A percentile compares a stretch with the other conserved stretches of the same genome.
phyloP scores from a whole-genome alignment of 2,888 invertebrate genomes.

The Apotomis capreana region DNA sequence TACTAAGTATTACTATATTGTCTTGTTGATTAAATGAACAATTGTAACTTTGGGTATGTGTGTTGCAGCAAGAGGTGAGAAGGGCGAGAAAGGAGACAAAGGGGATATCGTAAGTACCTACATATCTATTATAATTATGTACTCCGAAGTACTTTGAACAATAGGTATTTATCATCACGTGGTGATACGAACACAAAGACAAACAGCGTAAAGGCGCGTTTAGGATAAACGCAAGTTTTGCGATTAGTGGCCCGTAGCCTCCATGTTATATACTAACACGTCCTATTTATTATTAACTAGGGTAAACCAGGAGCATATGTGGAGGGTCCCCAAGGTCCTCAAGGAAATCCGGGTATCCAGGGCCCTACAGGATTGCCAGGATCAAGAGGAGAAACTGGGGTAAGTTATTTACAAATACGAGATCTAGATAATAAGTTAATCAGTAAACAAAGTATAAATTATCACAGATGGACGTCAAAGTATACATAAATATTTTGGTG shows the following conservation, averaged over 20 bases:
- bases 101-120: slow-evolving; percentile 44
- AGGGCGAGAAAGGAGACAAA: slow-evolving; percentile 47
- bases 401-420: slow-evolving; percentile 43
- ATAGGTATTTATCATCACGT: too few relatives aligned
- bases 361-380: slow-evolving; percentile 83
- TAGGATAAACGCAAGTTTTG: too few relatives aligned
- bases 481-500: too few relatives aligned
- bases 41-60: background rate
- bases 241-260: too few relatives aligned
- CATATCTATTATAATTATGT: slow-evolving; percentile 9
- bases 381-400: slow-evolving; percentile 54
- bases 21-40: background rate
- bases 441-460: too few relatives aligned
- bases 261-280: slow-evolving; percentile 8
- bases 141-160: background rate
- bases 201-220: too few relatives aligned
- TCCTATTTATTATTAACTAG: slow-evolving; percentile 44
- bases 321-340: slow-evolving; percentile 54
- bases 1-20: background rate
- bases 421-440: too few relatives aligned
- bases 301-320: slow-evolving; percentile 58
- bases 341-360: slow-evolving; percentile 87
- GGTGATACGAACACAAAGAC: too few relatives aligned
- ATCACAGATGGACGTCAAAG: too few relatives aligned
- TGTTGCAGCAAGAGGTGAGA: slow-evolving; percentile 35